phyloP scores from a whole-genome alignment of 2,113 vertebrate genomes.

The Tinamus guttatus region DNA sequence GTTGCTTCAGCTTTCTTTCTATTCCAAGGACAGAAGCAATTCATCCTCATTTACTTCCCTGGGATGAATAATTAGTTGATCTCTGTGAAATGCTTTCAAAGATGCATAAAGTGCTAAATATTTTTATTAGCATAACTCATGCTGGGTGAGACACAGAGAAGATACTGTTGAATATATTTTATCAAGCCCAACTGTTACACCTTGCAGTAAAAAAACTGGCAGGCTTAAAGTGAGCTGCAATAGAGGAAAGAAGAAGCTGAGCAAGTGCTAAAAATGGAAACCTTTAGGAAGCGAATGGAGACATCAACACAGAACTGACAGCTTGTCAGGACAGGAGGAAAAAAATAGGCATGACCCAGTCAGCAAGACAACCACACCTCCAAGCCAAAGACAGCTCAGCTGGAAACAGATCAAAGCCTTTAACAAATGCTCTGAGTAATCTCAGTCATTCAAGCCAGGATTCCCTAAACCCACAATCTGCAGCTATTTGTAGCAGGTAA shows the following conservation, averaged over 20 bases:
- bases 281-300: not conserved
- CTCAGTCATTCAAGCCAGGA: not conserved
- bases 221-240: not conserved
- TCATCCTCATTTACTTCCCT: not conserved
- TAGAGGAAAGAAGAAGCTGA: not conserved
- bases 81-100: conserved; percentile 28
- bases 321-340: not conserved
- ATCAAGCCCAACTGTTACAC: not conserved
- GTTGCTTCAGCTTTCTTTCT: not conserved
- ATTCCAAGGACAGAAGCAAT: not conserved
- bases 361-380: not conserved
- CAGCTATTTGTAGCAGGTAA: not conserved
- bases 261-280: not conserved
- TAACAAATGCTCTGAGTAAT: not conserved
- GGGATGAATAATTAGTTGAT: conserved; percentile 32
- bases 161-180: not conserved
- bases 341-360: not conserved
- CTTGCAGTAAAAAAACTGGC: not conserved
- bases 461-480: conserved; percentile 14
- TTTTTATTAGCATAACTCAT: conserved; percentile 9
- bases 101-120: not conserved
- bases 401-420: conserved; percentile 22
- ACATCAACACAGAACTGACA: conserved; percentile 23
- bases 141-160: not conserved
- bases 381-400: not conserved